phyloP scores from a whole-genome alignment of 2,113 vertebrate species.

The Camelus dromedarius region DNA sequence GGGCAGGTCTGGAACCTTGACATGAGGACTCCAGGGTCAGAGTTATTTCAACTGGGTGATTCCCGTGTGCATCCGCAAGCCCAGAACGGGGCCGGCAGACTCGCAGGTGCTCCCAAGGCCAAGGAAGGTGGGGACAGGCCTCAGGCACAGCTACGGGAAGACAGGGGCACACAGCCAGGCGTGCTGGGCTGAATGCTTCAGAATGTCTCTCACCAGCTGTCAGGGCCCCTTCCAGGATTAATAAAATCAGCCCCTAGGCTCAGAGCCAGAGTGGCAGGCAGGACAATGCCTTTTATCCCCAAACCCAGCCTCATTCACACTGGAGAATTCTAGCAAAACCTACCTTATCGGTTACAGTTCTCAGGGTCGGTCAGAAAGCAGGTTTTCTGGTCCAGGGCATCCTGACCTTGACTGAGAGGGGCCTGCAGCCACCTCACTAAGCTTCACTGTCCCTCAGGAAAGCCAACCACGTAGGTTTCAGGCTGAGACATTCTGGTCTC shows the following conservation, averaged over 20 bases:
- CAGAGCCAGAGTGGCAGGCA: not conserved
- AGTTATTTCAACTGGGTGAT: not conserved
- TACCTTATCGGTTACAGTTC: not conserved
- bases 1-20: not conserved
- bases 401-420: not conserved
- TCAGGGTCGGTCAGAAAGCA: not conserved
- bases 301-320: not conserved
- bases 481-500: not conserved
- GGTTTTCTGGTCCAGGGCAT: not conserved
- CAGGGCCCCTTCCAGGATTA: not conserved
- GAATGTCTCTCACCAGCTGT: not conserved
- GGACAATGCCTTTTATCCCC: not conserved
- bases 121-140: not conserved
- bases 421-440: not conserved
- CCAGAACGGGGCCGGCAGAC: not conserved
- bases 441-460: not conserved
- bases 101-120: not conserved
- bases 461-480: not conserved
- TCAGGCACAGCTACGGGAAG: not conserved
- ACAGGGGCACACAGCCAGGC: not conserved
- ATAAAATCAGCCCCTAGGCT: constrained; percentile 42
- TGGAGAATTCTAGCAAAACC: constrained; percentile 24
- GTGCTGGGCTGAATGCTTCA: not conserved
- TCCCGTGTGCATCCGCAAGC: not conserved
- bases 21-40: not conserved